Percentiles rank a stretch among this genome's conserved stretches.
These are phyloP conservation scores for Cataglyphis rosenhaueri DNA, from an alignment of 2,888 invertebrate species.

Conservation along the genomic window DNA sequence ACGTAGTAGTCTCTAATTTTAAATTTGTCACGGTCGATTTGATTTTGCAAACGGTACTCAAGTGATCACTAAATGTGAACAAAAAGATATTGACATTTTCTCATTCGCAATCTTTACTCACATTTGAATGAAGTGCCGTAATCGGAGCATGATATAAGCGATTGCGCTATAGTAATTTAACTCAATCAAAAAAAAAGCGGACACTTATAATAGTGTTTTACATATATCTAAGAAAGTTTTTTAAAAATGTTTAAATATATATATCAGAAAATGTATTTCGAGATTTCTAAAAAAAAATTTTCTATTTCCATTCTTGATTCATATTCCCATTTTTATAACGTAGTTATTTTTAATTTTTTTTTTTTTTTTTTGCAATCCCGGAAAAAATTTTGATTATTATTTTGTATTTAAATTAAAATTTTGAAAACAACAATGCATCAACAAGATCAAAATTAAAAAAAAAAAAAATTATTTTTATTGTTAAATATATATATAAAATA, in stretches of 20 bases:
- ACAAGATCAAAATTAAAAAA: no score
- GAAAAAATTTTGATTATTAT: no score
- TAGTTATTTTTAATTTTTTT: no score
- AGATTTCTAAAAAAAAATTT: no score
- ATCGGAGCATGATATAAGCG: not conserved
- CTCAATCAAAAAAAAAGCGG: not conserved
- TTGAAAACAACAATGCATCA: no score
- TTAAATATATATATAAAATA: no score
- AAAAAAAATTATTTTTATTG: no score
- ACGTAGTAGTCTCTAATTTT: not conserved
- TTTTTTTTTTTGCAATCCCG: no score
- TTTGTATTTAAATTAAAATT: no score
- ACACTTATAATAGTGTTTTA: not conserved
- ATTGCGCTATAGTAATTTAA: not conserved
- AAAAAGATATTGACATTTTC: not conserved
- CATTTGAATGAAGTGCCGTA: not conserved
- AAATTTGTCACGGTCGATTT: conserved; percentile 10
- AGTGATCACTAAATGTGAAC: not conserved
- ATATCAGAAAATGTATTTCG: no score
- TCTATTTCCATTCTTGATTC: no score
- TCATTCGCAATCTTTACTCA: not conserved
- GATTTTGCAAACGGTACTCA: not conserved
- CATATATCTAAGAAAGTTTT: not conserved
- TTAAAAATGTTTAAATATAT: not conserved
- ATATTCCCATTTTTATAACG: no score